A percentile compares a stretch with the other conserved stretches of the same genome.
phyloP scores from a whole-genome alignment of 2,797 vertebrate genomes.

The Adelosebastes latens region DNA sequence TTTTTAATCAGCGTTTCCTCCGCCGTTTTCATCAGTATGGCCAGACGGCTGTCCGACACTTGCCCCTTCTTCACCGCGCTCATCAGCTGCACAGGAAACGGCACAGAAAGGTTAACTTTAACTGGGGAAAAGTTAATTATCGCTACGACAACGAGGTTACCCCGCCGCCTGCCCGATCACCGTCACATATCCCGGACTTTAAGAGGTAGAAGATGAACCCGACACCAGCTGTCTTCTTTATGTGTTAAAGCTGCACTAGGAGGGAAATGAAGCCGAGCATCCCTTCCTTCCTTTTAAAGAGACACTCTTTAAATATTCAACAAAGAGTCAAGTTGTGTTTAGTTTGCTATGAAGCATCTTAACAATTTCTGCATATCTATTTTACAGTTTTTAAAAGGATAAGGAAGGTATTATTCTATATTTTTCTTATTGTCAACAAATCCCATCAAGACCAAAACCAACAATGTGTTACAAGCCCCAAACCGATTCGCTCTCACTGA shows the following conservation, averaged over 20 bases:
- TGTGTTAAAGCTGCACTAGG: slow-evolving; percentile 34
- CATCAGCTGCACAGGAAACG: slow-evolving; percentile 89
- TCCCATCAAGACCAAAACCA: not conserved
- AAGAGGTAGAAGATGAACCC: slow-evolving; percentile 2
- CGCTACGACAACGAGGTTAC: not conserved
- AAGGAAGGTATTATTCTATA: not conserved
- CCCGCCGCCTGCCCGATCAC: not conserved
- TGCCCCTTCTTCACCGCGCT: slow-evolving; percentile 95
- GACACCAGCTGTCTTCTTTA: not conserved
- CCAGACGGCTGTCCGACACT: slow-evolving; percentile 93
- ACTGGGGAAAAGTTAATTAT: not conserved
- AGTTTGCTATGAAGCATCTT: not conserved
- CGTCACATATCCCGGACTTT: not conserved
- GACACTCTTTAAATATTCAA: not conserved
- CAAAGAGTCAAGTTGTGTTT: not conserved
- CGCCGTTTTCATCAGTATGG: slow-evolving; percentile 92
- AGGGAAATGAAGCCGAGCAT: not conserved
- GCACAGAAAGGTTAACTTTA: slow-evolving; percentile 19
- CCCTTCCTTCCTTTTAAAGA: not conserved
- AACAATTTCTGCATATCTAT: not conserved
- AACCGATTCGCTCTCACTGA: not conserved
- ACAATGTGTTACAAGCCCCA: not conserved
- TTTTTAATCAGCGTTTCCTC: slow-evolving; percentile 89
- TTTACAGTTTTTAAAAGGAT: not conserved
- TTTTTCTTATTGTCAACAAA: not conserved